A percentile compares a stretch with the other conserved stretches of the same genome.
Conservation (phyloP, 2,113 vertebrate species). For the Campylomormyrus numenius region DNA sequence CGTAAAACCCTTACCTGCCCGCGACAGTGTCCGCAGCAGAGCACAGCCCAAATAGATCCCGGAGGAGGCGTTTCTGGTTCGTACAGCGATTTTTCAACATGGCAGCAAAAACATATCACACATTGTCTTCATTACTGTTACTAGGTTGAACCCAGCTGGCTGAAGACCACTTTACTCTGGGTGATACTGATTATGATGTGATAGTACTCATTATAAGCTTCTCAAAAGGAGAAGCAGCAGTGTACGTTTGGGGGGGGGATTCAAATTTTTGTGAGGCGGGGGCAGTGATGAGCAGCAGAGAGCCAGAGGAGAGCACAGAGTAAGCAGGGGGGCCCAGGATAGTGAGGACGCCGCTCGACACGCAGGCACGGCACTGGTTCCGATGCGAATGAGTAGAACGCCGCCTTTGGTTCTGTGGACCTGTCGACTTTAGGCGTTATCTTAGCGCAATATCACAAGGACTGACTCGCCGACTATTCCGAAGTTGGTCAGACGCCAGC, state of each 20-base stretch:
- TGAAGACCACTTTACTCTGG: slow-evolving; percentile 1
- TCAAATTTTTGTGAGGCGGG: slow-evolving; percentile 7
- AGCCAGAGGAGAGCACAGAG: not conserved
- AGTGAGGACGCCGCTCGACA: not conserved
- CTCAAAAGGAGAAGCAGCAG: not conserved
- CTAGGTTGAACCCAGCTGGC: slow-evolving; percentile 14
- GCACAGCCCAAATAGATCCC: not conserved
- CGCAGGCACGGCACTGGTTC: not conserved
- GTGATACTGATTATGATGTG: slow-evolving; percentile 19
- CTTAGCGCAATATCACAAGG: not conserved
- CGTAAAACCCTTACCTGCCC: slow-evolving; percentile 33
- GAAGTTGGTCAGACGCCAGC: not conserved
- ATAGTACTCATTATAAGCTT: slow-evolving; percentile 17
- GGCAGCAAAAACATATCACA: not conserved
- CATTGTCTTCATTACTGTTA: slow-evolving; percentile 18
- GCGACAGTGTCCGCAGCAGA: not conserved
- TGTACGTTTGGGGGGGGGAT: not conserved
- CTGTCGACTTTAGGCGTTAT: not conserved
- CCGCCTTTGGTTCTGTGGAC: not conserved
- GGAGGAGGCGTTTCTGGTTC: no score
- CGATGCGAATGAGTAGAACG: not conserved
- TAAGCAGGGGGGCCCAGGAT: not conserved
- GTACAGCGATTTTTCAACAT: not conserved
- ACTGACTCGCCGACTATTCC: not conserved
- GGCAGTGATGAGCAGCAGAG: slow-evolving; percentile 5